Evolutionary conservation across 37 sponge, comb jelly and placozoan species (phyloP), one percentile per base, ranked within the genome.

Genomic region (Hexactinellida sp.): DNA sequence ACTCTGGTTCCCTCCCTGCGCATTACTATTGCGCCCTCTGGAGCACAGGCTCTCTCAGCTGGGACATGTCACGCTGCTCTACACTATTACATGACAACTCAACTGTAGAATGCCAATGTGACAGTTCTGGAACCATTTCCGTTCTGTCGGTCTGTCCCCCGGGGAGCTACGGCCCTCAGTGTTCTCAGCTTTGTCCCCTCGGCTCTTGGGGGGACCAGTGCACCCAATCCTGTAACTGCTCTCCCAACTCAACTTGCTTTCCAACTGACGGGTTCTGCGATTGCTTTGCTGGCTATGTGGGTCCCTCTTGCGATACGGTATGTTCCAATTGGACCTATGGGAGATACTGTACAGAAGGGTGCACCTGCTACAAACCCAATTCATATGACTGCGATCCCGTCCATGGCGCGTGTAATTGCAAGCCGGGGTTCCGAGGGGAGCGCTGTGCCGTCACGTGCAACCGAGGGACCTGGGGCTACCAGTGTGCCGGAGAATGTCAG

Each of bases 161-260:
- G 34, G 76, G 76, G 34, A 63, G 28, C 21, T 63, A 63, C 13
- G 76, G 76, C 13, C 63, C 82, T 24, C 32, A 7, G 35, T 55
- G 54, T 54, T 28, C 5, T 19, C 0, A 30, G 87, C 88, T 86
- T 38, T 92, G 92, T 84, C 90, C 92, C 24, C 85, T 88, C 16
- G 90, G 92, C 0, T 36, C 86, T 55, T 92, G 90, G 90, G 92
- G 92, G 30, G 36, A 39, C 0, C 88, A 92, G 86, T 92, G 93
- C 41, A 24, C 19, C 36, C 36, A 30, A 23, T 23, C 47, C 36
- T 92, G 93, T 54, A 37, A 28, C 83, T 92, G 93, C 36, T 88
- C 85, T 71, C 36, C 36, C 76, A 63, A 89, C 54, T 88, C 90
- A 25, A 88, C 85, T 16, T 93, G 94, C 86, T 38, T 54, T 24